These are phyloP conservation scores for Hirundichthys speculiger DNA, from an alignment of 2,113 vertebrate species.

Conservation along the genomic window DNA sequence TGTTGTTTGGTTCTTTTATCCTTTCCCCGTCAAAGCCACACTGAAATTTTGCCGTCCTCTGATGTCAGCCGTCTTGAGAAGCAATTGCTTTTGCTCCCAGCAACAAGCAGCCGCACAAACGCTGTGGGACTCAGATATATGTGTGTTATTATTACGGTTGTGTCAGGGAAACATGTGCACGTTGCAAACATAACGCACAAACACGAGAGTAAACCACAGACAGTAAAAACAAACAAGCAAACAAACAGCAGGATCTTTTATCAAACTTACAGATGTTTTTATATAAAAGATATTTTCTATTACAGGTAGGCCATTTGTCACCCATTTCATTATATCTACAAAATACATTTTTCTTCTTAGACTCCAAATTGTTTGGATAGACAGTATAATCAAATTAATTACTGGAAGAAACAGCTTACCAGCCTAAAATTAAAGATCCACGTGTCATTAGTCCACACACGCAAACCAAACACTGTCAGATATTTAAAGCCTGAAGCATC, in stretches of 20 bases:
- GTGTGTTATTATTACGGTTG: background rate
- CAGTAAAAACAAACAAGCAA: too few relatives aligned
- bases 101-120: background rate
- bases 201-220: background rate
- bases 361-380: background rate
- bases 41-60: constrained; percentile 32
- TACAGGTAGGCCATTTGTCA: too few relatives aligned
- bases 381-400: background rate
- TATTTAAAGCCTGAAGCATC: too few relatives aligned
- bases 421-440: too few relatives aligned
- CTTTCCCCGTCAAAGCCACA: constrained; percentile 16
- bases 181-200: background rate
- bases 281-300: too few relatives aligned
- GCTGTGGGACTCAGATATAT: constrained; percentile 1
- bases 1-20: constrained; percentile 37
- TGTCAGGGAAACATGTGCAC: background rate
- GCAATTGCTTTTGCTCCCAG: constrained; percentile 12
- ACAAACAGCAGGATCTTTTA: background rate
- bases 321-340: too few relatives aligned
- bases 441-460: too few relatives aligned
- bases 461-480: too few relatives aligned
- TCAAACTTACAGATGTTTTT: too few relatives aligned
- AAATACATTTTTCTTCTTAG: too few relatives aligned
- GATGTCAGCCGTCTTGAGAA: constrained; percentile 27
- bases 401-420: background rate